Base-by-base conservation (phyloP, 2,888 invertebrate genomes). In the Margaritifera margaritifera region DNA sequence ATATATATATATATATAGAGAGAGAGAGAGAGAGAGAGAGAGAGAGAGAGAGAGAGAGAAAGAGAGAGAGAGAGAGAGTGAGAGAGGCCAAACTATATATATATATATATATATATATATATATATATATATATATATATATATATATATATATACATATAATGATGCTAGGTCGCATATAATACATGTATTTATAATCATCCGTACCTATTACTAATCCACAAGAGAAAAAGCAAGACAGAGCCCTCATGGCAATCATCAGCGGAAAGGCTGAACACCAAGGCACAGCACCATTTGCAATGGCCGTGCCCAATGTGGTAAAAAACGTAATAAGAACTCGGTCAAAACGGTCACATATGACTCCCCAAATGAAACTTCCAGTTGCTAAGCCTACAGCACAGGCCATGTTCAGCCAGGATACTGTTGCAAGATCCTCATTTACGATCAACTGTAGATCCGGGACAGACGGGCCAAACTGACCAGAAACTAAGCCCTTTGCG, bases 281-380 rank as follows among this genome's bases (percentile, higher is more conserved):
- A 2, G 90, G 90, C 22, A 84, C 82, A 5, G 84, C 74, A 6
- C 84, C 85, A 4, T 88, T 84, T n/a, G 85, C 84, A 1, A 88
- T 69, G 6, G 87, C 84, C 60, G 86, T 86, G 31, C 84, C 80
- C 22, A 89, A 68, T 51, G 89, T 79, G 19, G 86, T 81, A n/a
- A 87, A 61, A 55, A 87, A 85, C 15, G 90, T 80, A 27, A 89
- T 77, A 54, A 88, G 85, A 31, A 86, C 79, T 62, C 87, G 85
- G 69, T 83, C 75, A 24, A 71, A 60, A 54, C 66, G 68, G 31
- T 79, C 75, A 70, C 79, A 75, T 18, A 72, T 27, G 8, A 72
- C 50, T 0, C 72, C 72, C 31, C 72, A 67, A 24, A 67, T 25
- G 15, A 72, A 52, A 11, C 69, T 69, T 2, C 72, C 72, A 19